Conservation (phyloP, 2,797 vertebrate species). For the Potorous gilbertii region DNA sequence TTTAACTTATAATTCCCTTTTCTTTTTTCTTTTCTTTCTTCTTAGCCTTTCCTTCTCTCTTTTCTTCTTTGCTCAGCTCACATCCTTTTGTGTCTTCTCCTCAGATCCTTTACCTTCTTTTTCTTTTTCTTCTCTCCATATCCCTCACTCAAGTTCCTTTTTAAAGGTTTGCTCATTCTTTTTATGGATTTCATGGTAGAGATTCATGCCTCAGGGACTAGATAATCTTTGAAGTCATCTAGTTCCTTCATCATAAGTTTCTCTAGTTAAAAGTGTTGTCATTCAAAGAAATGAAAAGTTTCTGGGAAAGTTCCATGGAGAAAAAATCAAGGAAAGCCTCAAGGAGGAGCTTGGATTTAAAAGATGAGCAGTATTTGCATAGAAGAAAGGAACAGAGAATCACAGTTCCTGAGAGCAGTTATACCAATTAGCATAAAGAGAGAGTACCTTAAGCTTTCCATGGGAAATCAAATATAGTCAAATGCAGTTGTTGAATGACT, state of each 20-base stretch:
- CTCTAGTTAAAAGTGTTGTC: background rate
- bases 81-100: background rate
- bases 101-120: background rate
- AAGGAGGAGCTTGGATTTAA: slow-evolving; percentile 1
- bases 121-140: background rate
- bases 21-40: background rate
- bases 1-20: background rate
- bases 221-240: background rate
- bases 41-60: too few species aligned
- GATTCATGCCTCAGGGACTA: background rate
- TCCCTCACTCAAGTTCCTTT: background rate
- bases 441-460: background rate
- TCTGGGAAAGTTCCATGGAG: background rate
- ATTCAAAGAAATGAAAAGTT: background rate
- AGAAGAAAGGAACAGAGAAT: slow-evolving; percentile 3
- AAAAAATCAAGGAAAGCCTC: background rate
- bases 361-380: background rate
- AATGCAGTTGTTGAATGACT: background rate
- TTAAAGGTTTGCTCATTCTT: background rate
- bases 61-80: background rate
- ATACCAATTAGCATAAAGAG: background rate
- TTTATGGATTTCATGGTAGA: background rate
- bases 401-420: background rate
- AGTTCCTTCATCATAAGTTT: background rate
- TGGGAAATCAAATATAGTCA: background rate